Conservation (phyloP, 2,888 invertebrate species). For the Myathropa florea region DNA sequence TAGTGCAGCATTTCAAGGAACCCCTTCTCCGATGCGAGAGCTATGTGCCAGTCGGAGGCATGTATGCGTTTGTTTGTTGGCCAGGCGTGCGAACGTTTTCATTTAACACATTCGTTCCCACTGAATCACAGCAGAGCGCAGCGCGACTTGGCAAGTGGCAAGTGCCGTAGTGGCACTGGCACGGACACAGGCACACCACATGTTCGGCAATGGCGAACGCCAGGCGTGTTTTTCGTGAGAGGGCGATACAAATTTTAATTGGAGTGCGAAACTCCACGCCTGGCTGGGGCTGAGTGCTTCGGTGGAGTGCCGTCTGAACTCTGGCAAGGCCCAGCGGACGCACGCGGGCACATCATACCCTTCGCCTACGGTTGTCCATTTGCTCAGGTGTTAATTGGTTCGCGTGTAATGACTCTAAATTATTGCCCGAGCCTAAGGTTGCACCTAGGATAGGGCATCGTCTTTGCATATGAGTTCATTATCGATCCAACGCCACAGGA, state of each 20-base stretch:
- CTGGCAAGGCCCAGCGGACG: not conserved
- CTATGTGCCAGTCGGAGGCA: too few relatives aligned
- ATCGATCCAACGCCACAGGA: constrained; percentile 16
- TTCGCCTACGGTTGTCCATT: constrained; percentile 42
- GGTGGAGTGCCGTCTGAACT: not conserved
- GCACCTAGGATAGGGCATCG: not conserved
- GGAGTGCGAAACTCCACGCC: constrained; percentile 70
- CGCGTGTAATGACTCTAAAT: constrained; percentile 73
- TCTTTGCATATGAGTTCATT: constrained; percentile 36
- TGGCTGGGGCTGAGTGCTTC: not conserved
- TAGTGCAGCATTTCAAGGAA: not conserved
- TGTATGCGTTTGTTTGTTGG: not conserved
- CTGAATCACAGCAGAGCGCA: constrained; percentile 18
- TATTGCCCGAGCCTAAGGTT: constrained; percentile 52
- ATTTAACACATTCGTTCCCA: constrained; percentile 46
- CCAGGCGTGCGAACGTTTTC: constrained; percentile 35
- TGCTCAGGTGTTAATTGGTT: constrained; percentile 73
- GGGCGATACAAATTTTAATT: constrained; percentile 72
- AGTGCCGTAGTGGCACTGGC: constrained; percentile 32
- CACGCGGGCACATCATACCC: not conserved
- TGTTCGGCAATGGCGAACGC: constrained; percentile 1
- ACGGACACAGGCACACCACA: not conserved
- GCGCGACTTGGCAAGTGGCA: constrained; percentile 4
- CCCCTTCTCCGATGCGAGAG: not conserved
- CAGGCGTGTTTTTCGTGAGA: constrained; percentile 57